Percentiles rank a stretch among this genome's conserved stretches.
Evolutionary conservation across 2,888 invertebrate species (phyloP).

Genomic region (Patella ulyssiponensis): DNA sequence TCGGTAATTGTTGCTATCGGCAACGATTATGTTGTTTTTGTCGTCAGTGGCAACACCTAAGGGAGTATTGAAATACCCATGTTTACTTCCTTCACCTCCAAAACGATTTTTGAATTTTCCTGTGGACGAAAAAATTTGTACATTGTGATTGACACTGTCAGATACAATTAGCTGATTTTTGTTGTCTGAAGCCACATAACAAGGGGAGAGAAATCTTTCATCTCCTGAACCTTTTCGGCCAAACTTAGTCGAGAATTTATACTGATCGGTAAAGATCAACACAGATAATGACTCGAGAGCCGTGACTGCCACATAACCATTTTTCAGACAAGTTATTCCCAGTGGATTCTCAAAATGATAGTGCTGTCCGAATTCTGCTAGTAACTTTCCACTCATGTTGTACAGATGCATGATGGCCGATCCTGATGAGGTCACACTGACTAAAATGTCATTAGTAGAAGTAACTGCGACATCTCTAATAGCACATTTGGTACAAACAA

Average conservation of each 20-base stretch:
- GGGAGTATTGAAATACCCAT: conserved; percentile 56
- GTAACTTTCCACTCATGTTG: conserved; percentile 46
- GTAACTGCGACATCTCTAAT: conserved; percentile 56
- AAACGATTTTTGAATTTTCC: conserved; percentile 62
- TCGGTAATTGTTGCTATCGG: conserved; percentile 62
- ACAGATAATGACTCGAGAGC: conserved; percentile 54
- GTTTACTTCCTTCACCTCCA: conserved; percentile 47
- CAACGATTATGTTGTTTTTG: conserved; percentile 62
- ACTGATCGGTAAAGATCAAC: conserved; percentile 57
- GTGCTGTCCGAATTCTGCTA: conserved; percentile 55
- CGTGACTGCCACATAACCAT: conserved; percentile 53
- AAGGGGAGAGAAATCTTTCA: conserved; percentile 56
- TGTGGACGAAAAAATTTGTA: conserved; percentile 54
- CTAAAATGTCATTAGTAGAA: conserved; percentile 50
- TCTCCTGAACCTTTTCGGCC: conserved; percentile 62
- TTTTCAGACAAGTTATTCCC: conserved; percentile 52
- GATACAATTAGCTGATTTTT: conserved; percentile 63
- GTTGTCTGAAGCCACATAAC: conserved; percentile 53
- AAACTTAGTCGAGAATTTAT: conserved; percentile 59
- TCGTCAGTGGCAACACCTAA: conserved; percentile 60
- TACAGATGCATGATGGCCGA: conserved; percentile 54
- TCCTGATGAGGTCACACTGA: conserved; percentile 52
- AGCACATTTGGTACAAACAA: conserved; percentile 51
- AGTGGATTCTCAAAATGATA: conserved; percentile 56
- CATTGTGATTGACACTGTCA: conserved; percentile 57